A percentile compares a stretch with the other conserved stretches of the same genome.
These are phyloP conservation scores for Hypercompe scribonia DNA, from an alignment of 2,888 invertebrate species.

Conservation along the genomic window DNA sequence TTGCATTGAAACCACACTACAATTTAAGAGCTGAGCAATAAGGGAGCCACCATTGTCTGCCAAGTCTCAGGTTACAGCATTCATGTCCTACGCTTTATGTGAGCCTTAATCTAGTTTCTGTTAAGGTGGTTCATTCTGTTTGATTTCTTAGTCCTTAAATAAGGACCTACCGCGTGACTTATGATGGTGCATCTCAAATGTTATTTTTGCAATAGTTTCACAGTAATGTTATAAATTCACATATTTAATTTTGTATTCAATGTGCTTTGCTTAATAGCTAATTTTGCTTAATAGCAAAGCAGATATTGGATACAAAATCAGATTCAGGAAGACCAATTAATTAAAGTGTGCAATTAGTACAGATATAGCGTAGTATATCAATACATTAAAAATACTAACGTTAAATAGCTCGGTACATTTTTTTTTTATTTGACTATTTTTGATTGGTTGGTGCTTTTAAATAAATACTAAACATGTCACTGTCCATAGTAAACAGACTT, in stretches of 20 bases:
- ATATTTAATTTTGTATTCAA: not conserved
- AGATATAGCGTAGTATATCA: not conserved
- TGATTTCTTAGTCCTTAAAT: slow-evolving; percentile 45
- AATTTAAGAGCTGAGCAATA: slow-evolving; percentile 86
- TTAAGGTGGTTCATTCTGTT: slow-evolving; percentile 50
- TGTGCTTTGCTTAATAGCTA: not conserved
- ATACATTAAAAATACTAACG: too few species aligned
- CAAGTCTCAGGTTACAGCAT: slow-evolving; percentile 80
- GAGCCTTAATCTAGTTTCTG: slow-evolving; percentile 68
- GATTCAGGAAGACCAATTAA: too few species aligned
- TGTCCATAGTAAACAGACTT: too few species aligned
- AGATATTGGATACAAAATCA: too few species aligned
- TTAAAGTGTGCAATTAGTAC: too few species aligned
- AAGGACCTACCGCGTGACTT: slow-evolving; percentile 58
- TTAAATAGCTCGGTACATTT: too few species aligned
- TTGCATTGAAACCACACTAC: slow-evolving; percentile 84
- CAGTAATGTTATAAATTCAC: not conserved
- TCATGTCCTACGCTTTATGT: slow-evolving; percentile 72
- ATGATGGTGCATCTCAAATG: slow-evolving; percentile 48
- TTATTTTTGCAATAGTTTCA: slow-evolving; percentile 18
- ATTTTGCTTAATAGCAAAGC: too few species aligned
- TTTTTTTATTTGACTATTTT: too few species aligned
- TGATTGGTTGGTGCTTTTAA: too few species aligned
- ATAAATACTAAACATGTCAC: too few species aligned
- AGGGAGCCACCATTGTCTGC: slow-evolving; percentile 82